These are phyloP conservation scores for Stenurella melanura DNA, from an alignment of 2,888 invertebrate species.

Conservation along the genomic window DNA sequence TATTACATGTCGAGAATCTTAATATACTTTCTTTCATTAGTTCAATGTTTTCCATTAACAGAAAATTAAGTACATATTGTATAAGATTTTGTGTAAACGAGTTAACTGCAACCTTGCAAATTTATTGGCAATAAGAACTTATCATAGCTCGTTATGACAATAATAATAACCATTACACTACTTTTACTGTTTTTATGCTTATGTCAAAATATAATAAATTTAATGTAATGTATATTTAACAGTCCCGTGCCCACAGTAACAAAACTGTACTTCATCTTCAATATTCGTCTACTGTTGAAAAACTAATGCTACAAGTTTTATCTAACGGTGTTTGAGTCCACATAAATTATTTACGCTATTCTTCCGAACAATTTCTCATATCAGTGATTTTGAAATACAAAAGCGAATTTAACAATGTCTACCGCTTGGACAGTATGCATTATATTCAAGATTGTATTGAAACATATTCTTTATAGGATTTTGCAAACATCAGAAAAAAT, in stretches of 20 bases:
- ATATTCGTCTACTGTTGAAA: conserved; percentile 14
- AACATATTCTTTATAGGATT: too few species aligned
- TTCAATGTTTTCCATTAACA: background rate
- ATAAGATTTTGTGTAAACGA: background rate
- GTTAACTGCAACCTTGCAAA: background rate
- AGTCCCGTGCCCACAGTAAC: background rate
- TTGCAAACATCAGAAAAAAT: too few species aligned
- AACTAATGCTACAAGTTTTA: conserved; percentile 15
- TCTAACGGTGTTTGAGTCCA: conserved; percentile 19
- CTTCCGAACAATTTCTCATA: conserved; percentile 21
- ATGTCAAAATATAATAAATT: background rate
- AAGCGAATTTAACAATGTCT: background rate
- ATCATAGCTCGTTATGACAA: background rate
- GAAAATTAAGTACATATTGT: background rate
- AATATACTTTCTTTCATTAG: background rate
- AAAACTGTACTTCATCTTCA: background rate
- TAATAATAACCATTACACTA: conserved; percentile 7
- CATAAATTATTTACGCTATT: conserved; percentile 23
- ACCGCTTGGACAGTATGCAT: too few species aligned
- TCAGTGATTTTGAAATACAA: conserved; percentile 20
- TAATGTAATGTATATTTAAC: conserved; percentile 14
- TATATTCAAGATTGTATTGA: too few species aligned
- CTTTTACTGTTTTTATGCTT: conserved; percentile 2
- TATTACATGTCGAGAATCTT: background rate
- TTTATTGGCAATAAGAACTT: background rate